A percentile compares a stretch with the other conserved stretches of the same genome.
Evolutionary conservation across 1,140 invertebrate genomes (phyloP).

Genomic region (Sitophilus oryzae): DNA sequence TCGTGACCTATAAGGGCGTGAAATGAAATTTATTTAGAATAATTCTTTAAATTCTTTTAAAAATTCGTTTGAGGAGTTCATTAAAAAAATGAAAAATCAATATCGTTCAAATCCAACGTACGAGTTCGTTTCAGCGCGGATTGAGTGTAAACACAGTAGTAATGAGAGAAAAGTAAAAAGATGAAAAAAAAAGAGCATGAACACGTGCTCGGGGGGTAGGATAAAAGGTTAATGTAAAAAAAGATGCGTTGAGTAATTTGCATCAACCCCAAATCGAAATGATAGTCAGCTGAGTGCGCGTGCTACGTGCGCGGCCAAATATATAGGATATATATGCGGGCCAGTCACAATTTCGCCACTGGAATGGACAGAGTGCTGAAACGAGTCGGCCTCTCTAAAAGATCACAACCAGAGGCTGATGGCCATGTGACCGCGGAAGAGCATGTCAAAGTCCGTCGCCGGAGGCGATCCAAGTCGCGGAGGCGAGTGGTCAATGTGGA

Average conservation of each 20-base stretch:
- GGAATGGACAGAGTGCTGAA: slow-evolving; percentile 44
- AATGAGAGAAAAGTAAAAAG: too few relatives aligned
- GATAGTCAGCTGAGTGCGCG: slow-evolving; percentile 37
- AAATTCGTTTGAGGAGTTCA: too few relatives aligned
- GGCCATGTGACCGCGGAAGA: slow-evolving; percentile 23
- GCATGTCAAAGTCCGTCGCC: slow-evolving; percentile 31
- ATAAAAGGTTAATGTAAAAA: not conserved
- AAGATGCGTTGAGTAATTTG: slow-evolving; percentile 18
- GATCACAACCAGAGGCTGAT: slow-evolving; percentile 33
- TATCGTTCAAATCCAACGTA: too few relatives aligned
- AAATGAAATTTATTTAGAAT: too few relatives aligned
- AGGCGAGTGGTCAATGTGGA: slow-evolving; percentile 26
- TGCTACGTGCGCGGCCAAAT: not conserved
- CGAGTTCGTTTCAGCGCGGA: too few relatives aligned
- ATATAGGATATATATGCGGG: not conserved
- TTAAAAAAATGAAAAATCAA: too few relatives aligned
- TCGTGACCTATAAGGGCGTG: too few relatives aligned
- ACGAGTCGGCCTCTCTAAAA: slow-evolving; percentile 42
- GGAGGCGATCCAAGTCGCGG: slow-evolving; percentile 37
- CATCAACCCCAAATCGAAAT: slow-evolving; percentile 33
- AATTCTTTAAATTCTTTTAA: too few relatives aligned
- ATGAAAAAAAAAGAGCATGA: too few relatives aligned
- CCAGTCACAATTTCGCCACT: slow-evolving; percentile 33
- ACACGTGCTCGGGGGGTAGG: slow-evolving; percentile 20
- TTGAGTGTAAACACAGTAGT: too few relatives aligned